These are phyloP conservation scores for Astatoreochromis straeleni DNA, from an alignment of 2,113 vertebrate genomes.

Conservation along the genomic window DNA sequence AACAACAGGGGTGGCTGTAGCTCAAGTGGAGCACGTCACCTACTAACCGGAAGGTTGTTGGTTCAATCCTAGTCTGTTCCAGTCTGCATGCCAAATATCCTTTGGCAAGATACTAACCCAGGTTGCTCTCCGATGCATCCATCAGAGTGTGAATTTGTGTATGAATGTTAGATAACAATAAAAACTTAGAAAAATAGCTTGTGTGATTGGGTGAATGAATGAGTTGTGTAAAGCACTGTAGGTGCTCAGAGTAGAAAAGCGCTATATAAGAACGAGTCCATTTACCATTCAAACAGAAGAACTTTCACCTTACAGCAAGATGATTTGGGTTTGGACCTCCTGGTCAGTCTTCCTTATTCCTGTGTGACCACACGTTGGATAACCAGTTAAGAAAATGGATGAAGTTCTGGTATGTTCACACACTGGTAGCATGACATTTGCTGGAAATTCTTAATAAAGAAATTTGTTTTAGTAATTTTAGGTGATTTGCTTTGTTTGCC, in stretches of 20 bases:
- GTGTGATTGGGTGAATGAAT: background rate
- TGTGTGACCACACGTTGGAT: background rate
- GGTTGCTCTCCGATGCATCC: background rate
- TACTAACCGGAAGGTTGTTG: background rate
- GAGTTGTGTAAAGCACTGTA: background rate
- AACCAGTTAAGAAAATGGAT: background rate
- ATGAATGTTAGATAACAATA: background rate
- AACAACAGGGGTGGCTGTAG: background rate
- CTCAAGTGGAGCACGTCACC: background rate
- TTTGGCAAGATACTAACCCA: background rate
- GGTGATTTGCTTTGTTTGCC: background rate
- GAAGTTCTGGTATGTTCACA: background rate
- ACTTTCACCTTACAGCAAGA: background rate
- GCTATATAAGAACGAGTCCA: background rate
- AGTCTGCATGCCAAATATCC: background rate
- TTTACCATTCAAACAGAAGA: background rate
- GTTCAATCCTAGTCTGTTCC: background rate
- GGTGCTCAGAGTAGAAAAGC: background rate
- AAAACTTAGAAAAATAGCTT: background rate
- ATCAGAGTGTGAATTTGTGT: background rate
- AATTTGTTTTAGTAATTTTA: background rate
- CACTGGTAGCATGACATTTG: background rate
- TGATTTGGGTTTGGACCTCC: background rate
- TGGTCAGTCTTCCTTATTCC: background rate
- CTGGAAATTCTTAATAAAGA: background rate